Evolutionary conservation across 2,797 vertebrate genomes (phyloP), one percentile per base, ranked within the genome.

Genomic region (Salmo trutta): DNA sequence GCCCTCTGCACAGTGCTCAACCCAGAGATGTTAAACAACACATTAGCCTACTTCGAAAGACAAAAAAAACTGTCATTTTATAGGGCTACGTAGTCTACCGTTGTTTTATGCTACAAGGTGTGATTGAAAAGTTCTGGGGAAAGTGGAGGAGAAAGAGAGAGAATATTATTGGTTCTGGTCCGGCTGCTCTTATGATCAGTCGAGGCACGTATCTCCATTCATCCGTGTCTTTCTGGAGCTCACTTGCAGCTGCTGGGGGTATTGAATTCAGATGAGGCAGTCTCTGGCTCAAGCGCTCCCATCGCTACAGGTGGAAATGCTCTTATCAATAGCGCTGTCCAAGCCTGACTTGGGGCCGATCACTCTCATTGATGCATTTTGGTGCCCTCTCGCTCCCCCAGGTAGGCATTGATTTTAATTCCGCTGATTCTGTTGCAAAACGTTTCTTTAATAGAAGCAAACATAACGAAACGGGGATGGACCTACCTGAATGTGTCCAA

Each of bases 131-230:
- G 84, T 88, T 88, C 68, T n/a, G 82, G 81, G 77, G 80, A 54
- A 73, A 59, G 59, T 24, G 31, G 71, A 75, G 31, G 67, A 77
- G 51, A 65, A 41, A 31, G 27, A 41, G 82, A 81, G 84, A 80
- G 82, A 80, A 71, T 64, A 79, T 85, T 19, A 33, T 71, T n/a
- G 69, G 75, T 27, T 75, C 73, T 70, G 36, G 75, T 84, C 74
- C 74, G 80, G 80, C 83, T 51, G 53, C 14, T 91, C 91, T 89
- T 86, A 92, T 94, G 92, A 90, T 89, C 90, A 94, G 92, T 93
- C 93, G 86, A 91, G 87, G 91, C 94, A 94, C 93, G 94, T 94
- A 88, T 72, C 87, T 85, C 90, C 90, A 90, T 87, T 93, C 91
- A 92, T 84, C 84, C 91, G 91, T 92, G 93, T 91, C 92, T 93